These are phyloP conservation scores for Megastigmus dorsalis DNA, from an alignment of 2,888 invertebrate species.

Conservation along the genomic window DNA sequence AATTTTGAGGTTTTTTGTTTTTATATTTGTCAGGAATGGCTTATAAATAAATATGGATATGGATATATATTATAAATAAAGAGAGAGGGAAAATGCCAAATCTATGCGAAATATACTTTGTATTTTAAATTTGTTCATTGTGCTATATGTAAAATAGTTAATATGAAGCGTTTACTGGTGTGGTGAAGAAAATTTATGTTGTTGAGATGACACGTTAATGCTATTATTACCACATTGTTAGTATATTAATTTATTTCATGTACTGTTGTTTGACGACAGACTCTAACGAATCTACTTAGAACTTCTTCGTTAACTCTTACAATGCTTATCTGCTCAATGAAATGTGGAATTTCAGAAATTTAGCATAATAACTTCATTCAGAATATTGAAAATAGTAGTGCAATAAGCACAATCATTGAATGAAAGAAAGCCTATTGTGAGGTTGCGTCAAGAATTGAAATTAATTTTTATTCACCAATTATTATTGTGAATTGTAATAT, in stretches of 20 bases:
- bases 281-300: slow-evolving; percentile 25
- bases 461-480: slow-evolving; percentile 47
- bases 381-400: slow-evolving; percentile 8
- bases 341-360: slow-evolving; percentile 24
- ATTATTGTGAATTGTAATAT: slow-evolving; percentile 50
- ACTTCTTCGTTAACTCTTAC: slow-evolving; percentile 24
- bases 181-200: slow-evolving; percentile 48
- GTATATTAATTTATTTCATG: slow-evolving; percentile 48
- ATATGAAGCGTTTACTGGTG: slow-evolving; percentile 51
- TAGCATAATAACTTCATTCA: slow-evolving; percentile 26
- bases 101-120: slow-evolving; percentile 53
- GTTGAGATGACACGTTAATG: slow-evolving; percentile 44
- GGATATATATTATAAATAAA: slow-evolving; percentile 38
- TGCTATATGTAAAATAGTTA: slow-evolving; percentile 47
- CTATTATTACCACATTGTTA: slow-evolving; percentile 46
- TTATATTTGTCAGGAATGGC: slow-evolving; percentile 31
- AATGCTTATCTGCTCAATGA: slow-evolving; percentile 20
- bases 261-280: slow-evolving; percentile 11
- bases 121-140: slow-evolving; percentile 53
- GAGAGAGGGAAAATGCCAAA: slow-evolving; percentile 54
- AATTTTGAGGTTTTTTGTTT: slow-evolving; percentile 40
- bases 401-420: slow-evolving; percentile 23
- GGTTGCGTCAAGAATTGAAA: slow-evolving; percentile 45
- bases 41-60: slow-evolving; percentile 35
- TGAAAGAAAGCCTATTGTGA: slow-evolving; percentile 34